These are phyloP conservation scores for Lucifuga dentata DNA, from an alignment of 2,113 vertebrate genomes.

Conservation along the genomic window DNA sequence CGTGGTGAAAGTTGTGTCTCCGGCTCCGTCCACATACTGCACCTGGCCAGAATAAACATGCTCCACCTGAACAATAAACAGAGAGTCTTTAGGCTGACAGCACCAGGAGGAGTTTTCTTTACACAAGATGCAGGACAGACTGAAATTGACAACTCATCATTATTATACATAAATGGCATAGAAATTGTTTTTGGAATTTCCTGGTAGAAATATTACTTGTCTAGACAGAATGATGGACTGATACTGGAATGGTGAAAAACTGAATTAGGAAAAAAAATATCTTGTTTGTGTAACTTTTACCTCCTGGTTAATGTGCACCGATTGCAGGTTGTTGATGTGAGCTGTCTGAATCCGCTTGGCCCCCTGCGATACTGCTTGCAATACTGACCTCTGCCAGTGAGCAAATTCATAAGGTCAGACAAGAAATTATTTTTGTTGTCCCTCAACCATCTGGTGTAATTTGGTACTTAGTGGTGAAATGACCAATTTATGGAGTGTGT, in stretches of 20 bases:
- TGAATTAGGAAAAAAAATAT: not conserved
- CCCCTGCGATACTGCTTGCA: conserved; percentile 85
- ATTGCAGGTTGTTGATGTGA: conserved; percentile 83
- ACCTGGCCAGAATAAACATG: conserved; percentile 90
- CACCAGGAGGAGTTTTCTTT: too few relatives aligned
- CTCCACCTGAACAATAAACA: conserved; percentile 81
- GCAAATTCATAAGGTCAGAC: conserved; percentile 27
- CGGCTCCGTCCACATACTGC: conserved; percentile 89
- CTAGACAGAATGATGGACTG: too few relatives aligned
- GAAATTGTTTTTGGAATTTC: not conserved
- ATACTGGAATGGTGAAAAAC: too few relatives aligned
- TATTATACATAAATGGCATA: not conserved
- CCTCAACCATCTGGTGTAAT: not conserved
- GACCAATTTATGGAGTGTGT: not conserved
- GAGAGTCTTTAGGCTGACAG: conserved; percentile 11
- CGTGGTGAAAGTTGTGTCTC: conserved; percentile 85
- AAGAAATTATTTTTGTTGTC: not conserved
- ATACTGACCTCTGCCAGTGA: conserved; percentile 87
- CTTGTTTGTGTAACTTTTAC: conserved; percentile 63
- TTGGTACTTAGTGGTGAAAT: not conserved
- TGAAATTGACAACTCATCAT: not conserved
- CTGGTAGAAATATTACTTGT: not conserved
- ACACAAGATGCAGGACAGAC: too few relatives aligned
- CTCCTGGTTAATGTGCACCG: conserved; percentile 87
- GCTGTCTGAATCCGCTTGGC: conserved; percentile 83